These are phyloP conservation scores for Cricetomys ansorgei DNA, from an alignment of 2,113 vertebrate species.

Conservation along the genomic window DNA sequence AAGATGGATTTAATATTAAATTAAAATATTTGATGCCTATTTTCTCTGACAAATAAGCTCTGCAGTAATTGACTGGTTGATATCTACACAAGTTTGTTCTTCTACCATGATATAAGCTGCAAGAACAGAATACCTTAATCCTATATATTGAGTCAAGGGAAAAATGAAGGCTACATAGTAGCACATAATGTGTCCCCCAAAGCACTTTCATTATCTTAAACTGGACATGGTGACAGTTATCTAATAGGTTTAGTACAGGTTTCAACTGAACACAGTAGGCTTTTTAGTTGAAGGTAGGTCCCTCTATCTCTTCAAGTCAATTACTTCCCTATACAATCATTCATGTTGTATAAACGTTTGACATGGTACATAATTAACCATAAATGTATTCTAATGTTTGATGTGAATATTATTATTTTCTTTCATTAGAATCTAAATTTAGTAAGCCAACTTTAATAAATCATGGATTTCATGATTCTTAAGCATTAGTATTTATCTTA, in stretches of 20 bases:
- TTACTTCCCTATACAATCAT: neutral
- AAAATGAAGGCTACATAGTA: neutral
- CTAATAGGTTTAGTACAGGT: neutral
- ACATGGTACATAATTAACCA: neutral
- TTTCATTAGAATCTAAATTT: neutral
- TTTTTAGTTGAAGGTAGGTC: neutral
- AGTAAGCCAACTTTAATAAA: neutral
- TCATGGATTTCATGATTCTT: neutral
- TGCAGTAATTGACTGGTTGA: neutral
- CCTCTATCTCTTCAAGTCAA: neutral
- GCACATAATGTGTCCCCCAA: rapidly evolving
- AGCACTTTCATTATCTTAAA: neutral
- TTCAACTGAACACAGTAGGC: neutral
- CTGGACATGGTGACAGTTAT: neutral
- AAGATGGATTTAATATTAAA: neutral
- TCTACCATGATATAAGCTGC: neutral
- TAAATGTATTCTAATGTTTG: neutral
- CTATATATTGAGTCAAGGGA: neutral
- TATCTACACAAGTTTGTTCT: neutral
- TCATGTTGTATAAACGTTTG: neutral
- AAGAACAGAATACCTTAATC: neutral
- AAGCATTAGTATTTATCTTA: neutral
- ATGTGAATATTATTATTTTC: neutral
- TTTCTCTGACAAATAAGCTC: neutral
- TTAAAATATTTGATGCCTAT: neutral